A percentile compares a stretch with the other conserved stretches of the same genome.
phyloP scores from a whole-genome alignment of 2,888 invertebrate species.

The Archips crataeganus region DNA sequence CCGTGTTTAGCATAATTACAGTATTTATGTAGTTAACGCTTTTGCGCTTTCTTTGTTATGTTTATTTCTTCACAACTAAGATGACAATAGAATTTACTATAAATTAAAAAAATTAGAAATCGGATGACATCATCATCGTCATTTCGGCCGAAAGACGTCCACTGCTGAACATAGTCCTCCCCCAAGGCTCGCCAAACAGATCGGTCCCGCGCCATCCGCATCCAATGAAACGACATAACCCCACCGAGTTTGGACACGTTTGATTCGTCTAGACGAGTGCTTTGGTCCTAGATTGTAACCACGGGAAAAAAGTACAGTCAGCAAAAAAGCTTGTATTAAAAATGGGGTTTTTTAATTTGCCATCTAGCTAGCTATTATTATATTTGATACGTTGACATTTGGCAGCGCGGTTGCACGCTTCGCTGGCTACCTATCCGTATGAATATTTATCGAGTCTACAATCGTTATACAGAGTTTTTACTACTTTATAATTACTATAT shows the following conservation, averaged over 20 bases:
- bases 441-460: conserved; percentile 6
- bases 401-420: background rate
- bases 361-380: background rate
- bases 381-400: conserved; percentile 7
- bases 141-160: too few relatives aligned
- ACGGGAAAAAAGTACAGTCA: too few relatives aligned
- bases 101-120: background rate
- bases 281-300: too few relatives aligned
- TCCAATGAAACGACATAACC: too few relatives aligned
- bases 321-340: too few relatives aligned
- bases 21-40: conserved; percentile 38
- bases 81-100: background rate
- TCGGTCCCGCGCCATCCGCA: too few relatives aligned
- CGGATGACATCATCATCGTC: too few relatives aligned
- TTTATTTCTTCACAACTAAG: background rate
- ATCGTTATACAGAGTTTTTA: conserved; percentile 5
- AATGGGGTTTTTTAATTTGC: too few relatives aligned
- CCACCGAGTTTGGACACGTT: too few relatives aligned
- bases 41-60: conserved; percentile 21
- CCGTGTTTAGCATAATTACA: conserved; percentile 35
- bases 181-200: too few relatives aligned
- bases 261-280: too few relatives aligned
- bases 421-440: background rate
- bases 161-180: too few relatives aligned
- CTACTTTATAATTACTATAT: conserved; percentile 9